phyloP scores from a whole-genome alignment of 2,797 vertebrate genomes.

The Acanthiza pusilla region DNA sequence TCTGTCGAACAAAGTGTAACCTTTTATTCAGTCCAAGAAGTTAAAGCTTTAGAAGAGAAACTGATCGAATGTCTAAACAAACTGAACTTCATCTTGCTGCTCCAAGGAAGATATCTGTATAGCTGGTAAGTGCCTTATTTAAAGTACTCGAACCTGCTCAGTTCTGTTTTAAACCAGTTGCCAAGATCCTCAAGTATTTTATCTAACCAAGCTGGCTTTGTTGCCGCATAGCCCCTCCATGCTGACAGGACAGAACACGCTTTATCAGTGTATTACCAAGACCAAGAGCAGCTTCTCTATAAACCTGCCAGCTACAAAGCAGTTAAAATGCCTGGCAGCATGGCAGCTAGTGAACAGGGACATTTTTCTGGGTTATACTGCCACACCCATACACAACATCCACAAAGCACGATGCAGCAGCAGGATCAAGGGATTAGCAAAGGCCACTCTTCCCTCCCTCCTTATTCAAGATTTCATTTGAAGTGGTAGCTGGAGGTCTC shows the following conservation, averaged over 20 bases:
- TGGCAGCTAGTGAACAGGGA: background rate
- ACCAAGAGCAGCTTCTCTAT: background rate
- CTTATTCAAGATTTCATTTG: background rate
- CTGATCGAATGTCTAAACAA: background rate
- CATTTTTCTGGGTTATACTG: background rate
- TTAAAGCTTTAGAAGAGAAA: background rate
- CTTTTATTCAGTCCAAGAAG: background rate
- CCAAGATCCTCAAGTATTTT: background rate
- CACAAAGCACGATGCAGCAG: background rate
- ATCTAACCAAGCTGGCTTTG: background rate
- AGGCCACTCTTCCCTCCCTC: background rate
- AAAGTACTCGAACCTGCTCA: background rate
- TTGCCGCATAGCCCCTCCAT: background rate
- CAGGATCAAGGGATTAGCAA: background rate
- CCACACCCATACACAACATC: background rate
- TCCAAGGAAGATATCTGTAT: background rate
- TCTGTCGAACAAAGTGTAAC: background rate
- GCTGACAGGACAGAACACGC: background rate
- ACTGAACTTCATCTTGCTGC: background rate
- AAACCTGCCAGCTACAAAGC: background rate
- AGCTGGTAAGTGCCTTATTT: background rate
- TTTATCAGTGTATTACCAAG: background rate
- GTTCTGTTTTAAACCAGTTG: background rate
- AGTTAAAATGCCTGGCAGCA: background rate
- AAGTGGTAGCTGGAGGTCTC: rapidly evolving